Base-by-base conservation (phyloP, 92 coral and sea anemone species). In the Epizoanthus rinbou region DNA sequence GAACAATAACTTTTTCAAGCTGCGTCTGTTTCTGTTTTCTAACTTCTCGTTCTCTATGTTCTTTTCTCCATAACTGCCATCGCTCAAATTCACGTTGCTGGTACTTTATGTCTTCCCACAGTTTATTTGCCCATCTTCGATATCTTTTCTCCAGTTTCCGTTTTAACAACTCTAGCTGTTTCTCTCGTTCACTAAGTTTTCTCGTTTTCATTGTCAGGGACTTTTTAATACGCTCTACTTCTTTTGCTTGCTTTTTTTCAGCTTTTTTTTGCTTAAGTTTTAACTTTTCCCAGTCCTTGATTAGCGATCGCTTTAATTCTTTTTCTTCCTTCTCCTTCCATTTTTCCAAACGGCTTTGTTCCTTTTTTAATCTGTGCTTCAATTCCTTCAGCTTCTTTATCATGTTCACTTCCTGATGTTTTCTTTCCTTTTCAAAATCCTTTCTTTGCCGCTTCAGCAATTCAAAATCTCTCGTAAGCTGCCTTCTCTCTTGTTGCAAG, bases 291-390 rank as follows among this genome's bases (percentile, higher is more conserved):
- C 72, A 86, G 73, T 95, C 90, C 53, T 75, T 83, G 5, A 81
- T 70, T 57, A 95, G 86, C 22, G 82, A 57, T 50, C 88, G 80
- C 41, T 87, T 91, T 58, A 89, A 37, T 41, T 85, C 86, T 25
- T 88, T 84, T 76, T 82, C 75, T 14, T 89, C 87, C 58, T 85
- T 79, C 28, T 69, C 86, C 47, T 92, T 94, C 93, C 91, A 79
- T 14, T 82, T 76, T 76, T 90, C 92, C 60, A 92, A 70, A 28
- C 73, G 88, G 43, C 65, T 85, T 60, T 90, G 96, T 68, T 92
- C 92, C 9, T 63, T 76, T 54, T 84, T 84, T 71, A 93, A 64
- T 8, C 76, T 53, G 18, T 62, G 65, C 35, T 69, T 74, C 9
- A 91, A 74, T 33, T 80, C 71, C 66, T 86, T 85, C 23, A 88